Evolutionary conservation across 2,797 vertebrate genomes (phyloP).

Genomic region (Melanotaenia parkinsoni): DNA sequence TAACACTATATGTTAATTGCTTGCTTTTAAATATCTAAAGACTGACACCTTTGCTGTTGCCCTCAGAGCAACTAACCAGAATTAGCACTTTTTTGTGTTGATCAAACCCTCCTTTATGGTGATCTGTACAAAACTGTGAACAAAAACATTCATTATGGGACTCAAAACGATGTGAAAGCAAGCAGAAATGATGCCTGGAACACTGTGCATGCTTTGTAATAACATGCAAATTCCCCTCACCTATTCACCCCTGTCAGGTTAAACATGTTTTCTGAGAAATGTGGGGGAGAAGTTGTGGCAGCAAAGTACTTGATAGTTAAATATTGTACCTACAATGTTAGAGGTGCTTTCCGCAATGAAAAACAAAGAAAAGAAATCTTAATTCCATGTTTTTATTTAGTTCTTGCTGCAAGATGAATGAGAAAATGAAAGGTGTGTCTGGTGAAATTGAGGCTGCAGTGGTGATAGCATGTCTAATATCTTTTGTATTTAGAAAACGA

Average conservation of each 20-base stretch:
- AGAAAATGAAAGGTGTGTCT: conserved; percentile 22
- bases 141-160: conserved; percentile 21
- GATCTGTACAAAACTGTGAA: conserved; percentile 6
- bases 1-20: conserved; percentile 58
- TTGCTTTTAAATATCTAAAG: background rate
- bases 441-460: conserved; percentile 11
- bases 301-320: conserved; percentile 50
- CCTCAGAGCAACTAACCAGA: conserved; percentile 8
- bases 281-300: conserved; percentile 46
- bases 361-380: conserved; percentile 23
- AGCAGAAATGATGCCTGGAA: conserved; percentile 37
- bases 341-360: conserved; percentile 40
- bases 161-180: conserved; percentile 33
- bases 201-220: conserved; percentile 51
- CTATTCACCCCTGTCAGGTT: conserved; percentile 73
- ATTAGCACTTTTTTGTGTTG: background rate
- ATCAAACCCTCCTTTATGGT: conserved; percentile 12
- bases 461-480: conserved; percentile 29
- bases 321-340: conserved; percentile 57
- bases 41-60: background rate
- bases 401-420: conserved; percentile 12
- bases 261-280: conserved; percentile 58
- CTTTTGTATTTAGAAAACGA: conserved; percentile 41
- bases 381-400: conserved; percentile 23
- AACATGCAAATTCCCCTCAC: conserved; percentile 74